phyloP scores from a whole-genome alignment of 2,113 vertebrate genomes.

The Ophiodon elongatus region DNA sequence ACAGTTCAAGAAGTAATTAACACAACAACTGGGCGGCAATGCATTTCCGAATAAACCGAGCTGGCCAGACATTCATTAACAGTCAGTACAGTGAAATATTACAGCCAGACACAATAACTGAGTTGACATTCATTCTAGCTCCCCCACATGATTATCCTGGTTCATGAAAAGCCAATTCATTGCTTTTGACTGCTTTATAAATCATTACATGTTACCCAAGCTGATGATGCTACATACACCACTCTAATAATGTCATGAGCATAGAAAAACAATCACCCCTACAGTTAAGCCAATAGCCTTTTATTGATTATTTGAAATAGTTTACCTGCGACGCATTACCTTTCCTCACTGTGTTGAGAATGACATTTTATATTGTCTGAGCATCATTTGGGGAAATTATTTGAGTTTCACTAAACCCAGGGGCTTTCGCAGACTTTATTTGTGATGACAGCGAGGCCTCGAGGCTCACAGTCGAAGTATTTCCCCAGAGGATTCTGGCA shows the following conservation, averaged over 20 bases:
- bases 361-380: slow-evolving; percentile 38
- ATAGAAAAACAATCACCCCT: slow-evolving; percentile 3
- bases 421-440: slow-evolving; percentile 49
- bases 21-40: slow-evolving; percentile 44
- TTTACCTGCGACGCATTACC: slow-evolving; percentile 10
- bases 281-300: background rate
- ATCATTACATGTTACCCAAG: background rate
- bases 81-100: slow-evolving; percentile 34
- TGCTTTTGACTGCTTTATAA: slow-evolving; percentile 11
- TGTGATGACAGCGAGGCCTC: slow-evolving; percentile 56
- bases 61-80: slow-evolving; percentile 46
- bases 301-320: slow-evolving; percentile 21
- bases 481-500: slow-evolving; percentile 45
- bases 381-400: slow-evolving; percentile 49
- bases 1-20: slow-evolving; percentile 67
- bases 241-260: background rate
- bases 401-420: slow-evolving; percentile 46
- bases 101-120: slow-evolving; percentile 25
- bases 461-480: slow-evolving; percentile 29
- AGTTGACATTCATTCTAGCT: slow-evolving; percentile 50
- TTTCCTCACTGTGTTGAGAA: slow-evolving; percentile 20
- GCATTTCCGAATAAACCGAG: slow-evolving; percentile 48
- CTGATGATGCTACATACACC: slow-evolving; percentile 1
- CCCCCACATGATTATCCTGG: slow-evolving; percentile 5
- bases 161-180: slow-evolving; percentile 8